phyloP scores from a whole-genome alignment of 2,888 invertebrate species.

The Drosophila anomalata region DNA sequence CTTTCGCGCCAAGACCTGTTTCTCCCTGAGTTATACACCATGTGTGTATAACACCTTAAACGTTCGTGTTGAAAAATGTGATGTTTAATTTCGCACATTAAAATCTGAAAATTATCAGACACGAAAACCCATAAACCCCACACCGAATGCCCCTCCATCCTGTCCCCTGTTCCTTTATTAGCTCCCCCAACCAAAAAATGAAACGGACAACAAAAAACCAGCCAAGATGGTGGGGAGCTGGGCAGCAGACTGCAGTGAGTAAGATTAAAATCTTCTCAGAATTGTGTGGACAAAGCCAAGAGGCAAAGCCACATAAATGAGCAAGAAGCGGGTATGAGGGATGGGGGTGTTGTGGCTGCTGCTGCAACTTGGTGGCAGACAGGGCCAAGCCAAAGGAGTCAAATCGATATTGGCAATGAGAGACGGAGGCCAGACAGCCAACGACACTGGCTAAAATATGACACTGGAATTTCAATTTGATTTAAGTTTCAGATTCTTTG shows the following conservation, averaged over 20 bases:
- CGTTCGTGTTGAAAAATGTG: constrained; percentile 83
- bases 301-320: constrained; percentile 69
- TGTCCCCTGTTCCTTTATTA: neutral
- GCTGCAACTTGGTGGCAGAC: constrained; percentile 43
- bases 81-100: constrained; percentile 83
- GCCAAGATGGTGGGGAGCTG: constrained; percentile 8
- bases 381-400: constrained; percentile 56
- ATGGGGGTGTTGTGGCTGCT: constrained; percentile 9
- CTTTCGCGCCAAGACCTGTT: neutral
- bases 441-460: constrained; percentile 17
- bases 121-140: constrained; percentile 80
- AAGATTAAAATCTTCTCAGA: constrained; percentile 80
- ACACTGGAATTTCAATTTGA: constrained; percentile 3
- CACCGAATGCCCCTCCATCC: constrained; percentile 63
- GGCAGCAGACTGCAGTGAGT: constrained; percentile 46
- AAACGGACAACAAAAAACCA: constrained; percentile 3
- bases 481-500: neutral
- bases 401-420: constrained; percentile 69
- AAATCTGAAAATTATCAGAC: constrained; percentile 82
- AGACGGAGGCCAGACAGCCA: constrained; percentile 36
- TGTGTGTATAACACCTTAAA: too few relatives aligned
- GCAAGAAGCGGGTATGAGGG: constrained; percentile 6
- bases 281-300: constrained; percentile 64
- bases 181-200: too few relatives aligned
- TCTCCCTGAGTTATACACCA: constrained; percentile 20